Base-by-base conservation (phyloP, 2,797 vertebrate species). In the Gymnothorax javanicus region DNA sequence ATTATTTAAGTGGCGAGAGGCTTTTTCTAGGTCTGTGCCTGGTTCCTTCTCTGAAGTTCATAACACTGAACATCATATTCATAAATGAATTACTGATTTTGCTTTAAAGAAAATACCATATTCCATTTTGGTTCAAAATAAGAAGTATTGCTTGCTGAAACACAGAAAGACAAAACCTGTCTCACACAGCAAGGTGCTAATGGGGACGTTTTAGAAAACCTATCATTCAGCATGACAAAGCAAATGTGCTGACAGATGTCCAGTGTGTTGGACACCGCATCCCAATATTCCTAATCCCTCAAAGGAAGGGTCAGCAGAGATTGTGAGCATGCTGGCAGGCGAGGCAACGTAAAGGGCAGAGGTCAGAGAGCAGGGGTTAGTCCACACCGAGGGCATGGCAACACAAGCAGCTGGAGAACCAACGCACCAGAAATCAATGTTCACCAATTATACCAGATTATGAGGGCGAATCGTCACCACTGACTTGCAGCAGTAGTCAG, bases 401-500 rank as follows among this genome's bases (percentile, higher is more conserved):
- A 33, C 64, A 84, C 56, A 8, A 69, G 60, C 73, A 69, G 71
- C 82, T 81, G 62, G 57, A 57, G 50, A 77, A 57, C 67, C 83
- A 60, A 87, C 82, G 23, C 69, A 20, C 82, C 73, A 25, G 75
- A 83, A 75, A 87, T 84, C 20, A 33, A 73, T 87, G 64, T 60
- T 43, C 67, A 84, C 83, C 50, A 69, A 87, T 71, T 85, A n/a
- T 23, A 27, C 82, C 15, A 43, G 83, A 33, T 54, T 79, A 43
- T 23, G 75, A 79, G 43, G 50, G 71, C 71, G 43, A 6, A 52
- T 43, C 8, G 9, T 79, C 75, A 2, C 50, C 75, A 23, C 43
- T n/a, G 50, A n/a, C 50, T 7, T 50, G 50, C 15, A 33, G 13
- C 54, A 13, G 2, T 54, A 27, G 17, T 54, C 13, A n/a, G 25